Conservation (phyloP, 2,113 vertebrate species). For the Siniperca chuatsi region DNA sequence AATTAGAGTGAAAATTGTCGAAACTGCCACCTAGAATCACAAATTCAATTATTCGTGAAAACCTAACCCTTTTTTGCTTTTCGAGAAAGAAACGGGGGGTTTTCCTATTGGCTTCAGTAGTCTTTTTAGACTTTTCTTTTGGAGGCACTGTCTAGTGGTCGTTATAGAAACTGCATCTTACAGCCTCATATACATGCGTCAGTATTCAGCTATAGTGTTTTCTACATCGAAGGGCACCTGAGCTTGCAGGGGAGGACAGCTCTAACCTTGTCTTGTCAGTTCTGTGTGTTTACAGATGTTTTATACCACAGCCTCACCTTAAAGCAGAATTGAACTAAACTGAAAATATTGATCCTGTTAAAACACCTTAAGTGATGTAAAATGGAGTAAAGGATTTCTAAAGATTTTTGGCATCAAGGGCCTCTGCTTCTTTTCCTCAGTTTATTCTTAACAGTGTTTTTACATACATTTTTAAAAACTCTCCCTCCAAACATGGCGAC, state of each 20-base stretch:
- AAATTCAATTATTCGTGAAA: background rate
- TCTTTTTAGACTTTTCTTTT: background rate
- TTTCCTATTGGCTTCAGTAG: background rate
- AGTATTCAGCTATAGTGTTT: background rate
- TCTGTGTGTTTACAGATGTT: background rate
- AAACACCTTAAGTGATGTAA: background rate
- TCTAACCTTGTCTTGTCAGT: background rate
- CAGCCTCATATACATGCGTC: background rate
- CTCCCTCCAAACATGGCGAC: background rate
- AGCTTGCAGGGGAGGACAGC: background rate
- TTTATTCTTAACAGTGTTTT: conserved; percentile 18
- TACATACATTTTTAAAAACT: conserved; percentile 52
- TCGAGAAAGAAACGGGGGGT: background rate
- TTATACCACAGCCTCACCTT: background rate
- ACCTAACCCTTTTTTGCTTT: background rate
- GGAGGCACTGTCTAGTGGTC: background rate
- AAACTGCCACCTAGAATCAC: background rate
- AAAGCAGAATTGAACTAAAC: background rate
- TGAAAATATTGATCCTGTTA: background rate
- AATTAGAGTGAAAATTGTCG: too few relatives aligned
- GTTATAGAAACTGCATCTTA: background rate
- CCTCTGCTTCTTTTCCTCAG: conserved; percentile 21
- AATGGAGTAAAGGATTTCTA: conserved; percentile 3
- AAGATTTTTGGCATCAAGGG: background rate
- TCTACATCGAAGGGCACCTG: background rate